Percentiles rank a stretch among this genome's conserved stretches.
Evolutionary conservation across 2,113 vertebrate species (phyloP).

Genomic region (Sula dactylatra): DNA sequence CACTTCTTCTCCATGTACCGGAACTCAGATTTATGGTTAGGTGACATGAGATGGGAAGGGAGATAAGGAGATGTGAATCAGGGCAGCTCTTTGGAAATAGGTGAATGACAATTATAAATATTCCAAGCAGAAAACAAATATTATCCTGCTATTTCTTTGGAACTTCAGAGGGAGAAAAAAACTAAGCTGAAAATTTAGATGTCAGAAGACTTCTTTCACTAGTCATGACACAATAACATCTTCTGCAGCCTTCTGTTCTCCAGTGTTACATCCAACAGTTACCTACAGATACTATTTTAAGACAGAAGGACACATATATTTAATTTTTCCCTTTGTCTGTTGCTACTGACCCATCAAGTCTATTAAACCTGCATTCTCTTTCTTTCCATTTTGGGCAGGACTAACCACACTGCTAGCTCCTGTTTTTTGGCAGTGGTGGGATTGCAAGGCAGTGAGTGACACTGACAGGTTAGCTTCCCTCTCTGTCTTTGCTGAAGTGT

Average conservation of each 20-base stretch:
- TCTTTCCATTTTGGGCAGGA: not conserved
- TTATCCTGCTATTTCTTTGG: not conserved
- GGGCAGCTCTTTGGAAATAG: not conserved
- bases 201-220: not conserved
- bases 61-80: not conserved
- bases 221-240: not conserved
- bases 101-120: not conserved
- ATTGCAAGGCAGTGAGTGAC: not conserved
- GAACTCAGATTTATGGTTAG: not conserved
- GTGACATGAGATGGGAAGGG: not conserved
- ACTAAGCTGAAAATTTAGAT: not conserved
- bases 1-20: not conserved
- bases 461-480: not conserved
- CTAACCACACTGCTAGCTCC: not conserved
- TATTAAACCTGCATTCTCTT: not conserved
- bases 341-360: fast-evolving
- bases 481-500: not conserved
- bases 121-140: not conserved
- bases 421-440: not conserved
- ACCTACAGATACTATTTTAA: not conserved
- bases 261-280: not conserved
- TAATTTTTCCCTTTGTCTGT: not conserved
- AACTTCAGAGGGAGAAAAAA: not conserved
- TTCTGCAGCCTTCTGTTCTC: not conserved
- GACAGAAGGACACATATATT: not conserved